Conservation (phyloP, 1,140 invertebrate genomes). For the Phymastichus coffea region DNA sequence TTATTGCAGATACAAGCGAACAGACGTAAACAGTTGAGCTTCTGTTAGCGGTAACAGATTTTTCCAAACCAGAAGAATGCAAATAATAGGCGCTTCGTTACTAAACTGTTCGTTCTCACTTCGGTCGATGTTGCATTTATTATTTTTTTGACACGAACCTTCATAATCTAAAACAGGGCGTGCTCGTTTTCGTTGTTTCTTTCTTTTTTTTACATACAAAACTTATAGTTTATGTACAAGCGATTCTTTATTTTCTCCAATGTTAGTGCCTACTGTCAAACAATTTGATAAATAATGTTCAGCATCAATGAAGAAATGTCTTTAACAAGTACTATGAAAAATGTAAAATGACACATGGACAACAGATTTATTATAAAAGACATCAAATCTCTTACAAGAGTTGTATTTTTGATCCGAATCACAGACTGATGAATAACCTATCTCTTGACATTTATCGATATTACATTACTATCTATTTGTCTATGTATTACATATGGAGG, state of each 20-base stretch:
- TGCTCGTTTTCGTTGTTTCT: too few species aligned
- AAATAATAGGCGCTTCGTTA: neutral
- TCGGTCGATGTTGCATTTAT: too few species aligned
- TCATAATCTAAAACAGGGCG: too few species aligned
- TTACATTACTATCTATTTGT: too few species aligned
- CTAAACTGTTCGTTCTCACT: too few species aligned
- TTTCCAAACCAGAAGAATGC: too few species aligned
- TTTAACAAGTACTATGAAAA: neutral
- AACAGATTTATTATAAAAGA: slow-evolving; percentile 22
- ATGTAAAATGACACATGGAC: neutral
- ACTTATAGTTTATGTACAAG: neutral
- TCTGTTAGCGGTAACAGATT: too few species aligned
- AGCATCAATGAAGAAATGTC: neutral
- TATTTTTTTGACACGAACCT: too few species aligned
- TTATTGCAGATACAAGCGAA: too few species aligned
- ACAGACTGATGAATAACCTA: neutral
- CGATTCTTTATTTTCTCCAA: neutral
- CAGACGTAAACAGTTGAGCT: too few species aligned
- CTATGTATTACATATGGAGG: neutral
- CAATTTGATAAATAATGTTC: slow-evolving; percentile 3
- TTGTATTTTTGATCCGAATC: slow-evolving; percentile 11
- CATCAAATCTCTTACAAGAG: neutral
- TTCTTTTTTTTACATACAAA: too few species aligned
- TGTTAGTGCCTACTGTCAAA: neutral
- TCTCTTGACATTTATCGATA: neutral